Conservation (phyloP, 2,888 invertebrate genomes). For the Polymixis lichenea region DNA sequence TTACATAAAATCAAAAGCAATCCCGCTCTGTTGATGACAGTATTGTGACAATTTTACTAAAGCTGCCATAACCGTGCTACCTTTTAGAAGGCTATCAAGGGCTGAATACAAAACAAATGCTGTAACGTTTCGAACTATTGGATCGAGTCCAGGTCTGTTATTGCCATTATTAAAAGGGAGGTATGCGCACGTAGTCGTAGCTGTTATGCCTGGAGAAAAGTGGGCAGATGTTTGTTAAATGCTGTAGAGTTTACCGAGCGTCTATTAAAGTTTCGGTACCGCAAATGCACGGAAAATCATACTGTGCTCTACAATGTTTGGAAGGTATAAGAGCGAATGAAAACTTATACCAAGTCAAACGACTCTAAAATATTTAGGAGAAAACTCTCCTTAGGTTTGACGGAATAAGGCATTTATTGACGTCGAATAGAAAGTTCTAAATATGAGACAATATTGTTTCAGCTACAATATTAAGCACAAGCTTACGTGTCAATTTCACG, state of each 20-base stretch:
- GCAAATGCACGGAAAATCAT: not conserved
- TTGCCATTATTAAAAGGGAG: constrained; percentile 54
- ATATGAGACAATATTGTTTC: too few species aligned
- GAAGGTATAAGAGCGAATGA: not conserved
- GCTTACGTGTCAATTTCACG: constrained; percentile 3
- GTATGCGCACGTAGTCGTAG: constrained; percentile 47
- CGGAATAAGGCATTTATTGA: not conserved
- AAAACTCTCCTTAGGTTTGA: too few species aligned
- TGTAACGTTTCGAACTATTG: constrained; percentile 56
- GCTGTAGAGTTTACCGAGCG: constrained; percentile 5
- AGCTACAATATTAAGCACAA: too few species aligned
- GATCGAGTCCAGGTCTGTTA: constrained; percentile 63
- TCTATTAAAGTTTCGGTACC: constrained; percentile 3
- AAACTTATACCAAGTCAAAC: not conserved
- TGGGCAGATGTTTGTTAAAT: constrained; percentile 15
- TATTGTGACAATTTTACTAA: constrained; percentile 41
- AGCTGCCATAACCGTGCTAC: constrained; percentile 26
- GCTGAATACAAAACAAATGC: constrained; percentile 58
- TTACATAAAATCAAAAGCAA: constrained; percentile 9
- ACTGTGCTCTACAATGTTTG: not conserved
- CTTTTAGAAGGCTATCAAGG: constrained; percentile 57
- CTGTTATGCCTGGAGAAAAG: not conserved
- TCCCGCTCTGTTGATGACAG: constrained; percentile 39
- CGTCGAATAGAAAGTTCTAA: not conserved
- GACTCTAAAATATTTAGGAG: not conserved